Base-by-base conservation (phyloP, 2,888 invertebrate species). In the Xanthia togata region DNA sequence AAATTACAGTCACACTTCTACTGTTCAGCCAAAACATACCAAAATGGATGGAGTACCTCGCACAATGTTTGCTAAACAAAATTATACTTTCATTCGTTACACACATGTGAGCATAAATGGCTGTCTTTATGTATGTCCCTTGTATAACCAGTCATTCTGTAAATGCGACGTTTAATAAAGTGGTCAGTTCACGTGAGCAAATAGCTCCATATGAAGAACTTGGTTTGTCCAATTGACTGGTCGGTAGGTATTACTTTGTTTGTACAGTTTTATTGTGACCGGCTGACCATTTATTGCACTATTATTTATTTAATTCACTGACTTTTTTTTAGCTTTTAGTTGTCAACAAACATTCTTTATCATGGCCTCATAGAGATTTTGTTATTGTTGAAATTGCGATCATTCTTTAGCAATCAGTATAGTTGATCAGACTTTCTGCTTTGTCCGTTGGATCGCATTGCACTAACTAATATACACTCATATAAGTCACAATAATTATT, bases 201-300 rank as follows among this genome's bases (percentile, higher is more conserved):
- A 81, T 67, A 81, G 9, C 14, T 31, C n/a, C 5, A 60, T 50
- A 14, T 62, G 74, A 59, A 59, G 31, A 53, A 79, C 53, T 69
- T 50, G 44, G 63, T 64, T 38, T 59, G 23, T 65, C 2, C 63
- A 79, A 69, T 70, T 38, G 47, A 79, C 69, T 75, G 64, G 69
- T n/a, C 12, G 6, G 20, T 50, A 53, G n/a, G 5, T 20, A 17
- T 60, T 44, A 59, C 57, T 74, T 59, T 65, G n/a, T 74, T 69
- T 59, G 20, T 14, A 38, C 35, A 63, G 35, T 63, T 60, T 76
- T 60, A 65, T 65, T 35, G 59, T 41, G 17, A 41, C n/a, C 38
- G 41, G 17, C 6, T 59, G 41, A n/a, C 31, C 17, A 50, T 17
- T 71, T 31, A 50, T 62, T 62, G 9, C n/a, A 44, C 8, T 55